Conservation (phyloP, 1,140 invertebrate genomes). For the Caerostris darwini region DNA sequence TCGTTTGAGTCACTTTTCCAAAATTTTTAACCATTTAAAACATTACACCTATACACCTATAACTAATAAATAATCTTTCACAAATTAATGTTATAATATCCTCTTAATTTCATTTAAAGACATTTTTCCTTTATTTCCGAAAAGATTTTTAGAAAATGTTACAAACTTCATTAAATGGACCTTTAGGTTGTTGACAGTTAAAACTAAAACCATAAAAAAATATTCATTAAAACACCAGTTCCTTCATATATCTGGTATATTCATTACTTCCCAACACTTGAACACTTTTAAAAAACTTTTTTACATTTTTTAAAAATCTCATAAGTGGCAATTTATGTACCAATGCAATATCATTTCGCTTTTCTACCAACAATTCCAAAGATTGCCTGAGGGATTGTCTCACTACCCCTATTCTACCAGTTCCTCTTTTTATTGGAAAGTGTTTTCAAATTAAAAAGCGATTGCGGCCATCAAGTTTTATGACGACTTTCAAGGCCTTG, state of each 20-base stretch:
- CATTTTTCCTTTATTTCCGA: no score
- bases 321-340: not conserved
- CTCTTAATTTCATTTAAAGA: no score
- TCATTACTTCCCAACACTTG: not conserved
- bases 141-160: no score
- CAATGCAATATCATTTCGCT: not conserved
- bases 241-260: not conserved
- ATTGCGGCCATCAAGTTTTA: not conserved
- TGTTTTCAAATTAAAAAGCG: slow-evolving; percentile 53
- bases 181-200: no score
- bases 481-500: not conserved
- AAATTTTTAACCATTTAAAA: no score
- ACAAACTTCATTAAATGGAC: no score
- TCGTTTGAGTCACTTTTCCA: no score
- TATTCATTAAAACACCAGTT: no score
- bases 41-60: no score
- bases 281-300: not conserved
- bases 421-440: slow-evolving; percentile 1
- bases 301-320: not conserved
- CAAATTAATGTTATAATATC: no score
- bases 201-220: no score
- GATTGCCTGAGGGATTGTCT: not conserved
- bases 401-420: not conserved
- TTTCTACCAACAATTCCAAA: not conserved
- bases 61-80: no score